Evolutionary conservation across 2,888 invertebrate species (phyloP).

Genomic region (Ligdia adustata): DNA sequence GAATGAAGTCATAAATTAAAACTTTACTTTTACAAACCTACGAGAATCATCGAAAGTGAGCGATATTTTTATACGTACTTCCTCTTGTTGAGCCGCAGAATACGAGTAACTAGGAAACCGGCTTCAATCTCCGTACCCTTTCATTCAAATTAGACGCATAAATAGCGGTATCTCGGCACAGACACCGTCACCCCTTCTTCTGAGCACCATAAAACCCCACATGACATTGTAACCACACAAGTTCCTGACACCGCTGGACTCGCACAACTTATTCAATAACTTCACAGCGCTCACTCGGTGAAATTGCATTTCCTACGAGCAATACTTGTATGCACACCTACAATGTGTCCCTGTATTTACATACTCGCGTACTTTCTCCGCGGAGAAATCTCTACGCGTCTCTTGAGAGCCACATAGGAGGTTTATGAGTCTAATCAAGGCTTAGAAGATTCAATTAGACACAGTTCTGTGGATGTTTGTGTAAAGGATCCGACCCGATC

Average conservation of each 20-base stretch:
- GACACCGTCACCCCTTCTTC: background rate
- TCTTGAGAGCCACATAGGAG: slow-evolving; percentile 46
- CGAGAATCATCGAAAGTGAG: no score
- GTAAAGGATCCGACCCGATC: slow-evolving; percentile 6
- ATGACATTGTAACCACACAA: slow-evolving; percentile 18
- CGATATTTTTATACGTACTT: no score
- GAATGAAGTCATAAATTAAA: no score
- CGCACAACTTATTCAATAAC: slow-evolving; percentile 31
- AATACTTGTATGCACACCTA: slow-evolving; percentile 15
- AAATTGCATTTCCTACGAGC: slow-evolving; percentile 30
- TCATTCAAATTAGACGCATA: slow-evolving; percentile 15
- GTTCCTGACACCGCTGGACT: slow-evolving; percentile 16
- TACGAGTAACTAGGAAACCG: slow-evolving; percentile 3
- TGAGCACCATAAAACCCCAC: slow-evolving; percentile 16
- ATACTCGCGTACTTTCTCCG: slow-evolving; percentile 13
- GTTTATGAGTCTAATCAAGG: slow-evolving; percentile 51
- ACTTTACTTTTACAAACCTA: no score
- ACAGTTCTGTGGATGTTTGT: slow-evolving; percentile 5
- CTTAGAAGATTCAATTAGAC: slow-evolving; percentile 53
- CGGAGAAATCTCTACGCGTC: slow-evolving; percentile 41
- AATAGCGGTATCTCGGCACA: slow-evolving; percentile 11
- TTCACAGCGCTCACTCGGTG: slow-evolving; percentile 22
- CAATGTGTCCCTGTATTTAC: slow-evolving; percentile 22
- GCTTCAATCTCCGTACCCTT: background rate
- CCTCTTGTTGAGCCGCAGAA: slow-evolving; percentile 3